Evolutionary conservation across 2,797 vertebrate species (phyloP).

Genomic region (Phyllotis vaccarum): DNA sequence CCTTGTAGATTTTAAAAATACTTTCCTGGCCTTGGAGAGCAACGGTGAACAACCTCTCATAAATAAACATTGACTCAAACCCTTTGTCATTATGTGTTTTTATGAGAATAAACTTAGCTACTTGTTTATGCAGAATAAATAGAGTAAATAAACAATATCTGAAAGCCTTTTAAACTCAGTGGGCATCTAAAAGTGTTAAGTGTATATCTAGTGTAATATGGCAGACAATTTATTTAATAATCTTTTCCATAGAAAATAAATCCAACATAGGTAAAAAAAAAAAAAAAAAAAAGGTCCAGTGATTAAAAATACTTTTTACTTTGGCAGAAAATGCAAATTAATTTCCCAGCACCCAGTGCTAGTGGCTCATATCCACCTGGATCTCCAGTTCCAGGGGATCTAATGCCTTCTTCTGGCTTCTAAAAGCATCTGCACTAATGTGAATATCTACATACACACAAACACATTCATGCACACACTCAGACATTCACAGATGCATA

Average conservation of each 20-base stretch:
- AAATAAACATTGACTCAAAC: not conserved
- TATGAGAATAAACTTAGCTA: not conserved
- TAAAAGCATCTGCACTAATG: not conserved
- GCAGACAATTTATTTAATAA: not conserved
- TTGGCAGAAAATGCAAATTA: not conserved
- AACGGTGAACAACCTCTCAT: not conserved
- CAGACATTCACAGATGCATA: not conserved
- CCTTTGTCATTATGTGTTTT: not conserved
- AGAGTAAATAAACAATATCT: not conserved
- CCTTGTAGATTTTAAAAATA: rapidly evolving
- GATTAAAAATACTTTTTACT: not conserved
- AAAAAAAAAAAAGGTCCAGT: not conserved
- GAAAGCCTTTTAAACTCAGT: not conserved
- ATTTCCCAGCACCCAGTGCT: not conserved
- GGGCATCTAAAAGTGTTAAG: not conserved
- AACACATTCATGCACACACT: too few relatives aligned
- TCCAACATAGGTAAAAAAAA: not conserved
- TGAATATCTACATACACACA: not conserved
- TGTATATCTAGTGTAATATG: not conserved
- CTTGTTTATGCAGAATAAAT: not conserved
- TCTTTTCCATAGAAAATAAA: not conserved
- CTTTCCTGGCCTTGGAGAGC: not conserved
- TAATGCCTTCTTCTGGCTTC: not conserved
- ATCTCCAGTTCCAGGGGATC: not conserved
- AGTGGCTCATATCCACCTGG: not conserved